Evolutionary conservation across 2,113 vertebrate species (phyloP).

Genomic region (Amblyopsis rosae): DNA sequence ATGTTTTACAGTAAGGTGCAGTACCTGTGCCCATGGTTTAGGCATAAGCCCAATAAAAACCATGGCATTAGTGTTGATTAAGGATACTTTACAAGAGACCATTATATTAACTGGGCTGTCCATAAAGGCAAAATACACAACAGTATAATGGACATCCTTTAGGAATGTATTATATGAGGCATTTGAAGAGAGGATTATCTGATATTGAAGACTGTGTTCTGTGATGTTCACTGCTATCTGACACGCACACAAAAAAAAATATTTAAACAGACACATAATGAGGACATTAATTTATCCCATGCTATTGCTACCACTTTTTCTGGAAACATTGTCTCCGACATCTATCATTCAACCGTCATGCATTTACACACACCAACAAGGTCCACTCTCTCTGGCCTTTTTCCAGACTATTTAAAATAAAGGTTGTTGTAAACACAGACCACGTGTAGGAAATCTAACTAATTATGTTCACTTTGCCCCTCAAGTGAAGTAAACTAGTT

Average conservation of each 20-base stretch:
- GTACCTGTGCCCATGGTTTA: constrained; percentile 23
- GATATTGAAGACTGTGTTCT: background rate
- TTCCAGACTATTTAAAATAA: background rate
- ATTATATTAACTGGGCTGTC: background rate
- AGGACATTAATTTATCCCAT: background rate
- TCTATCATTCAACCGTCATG: constrained; percentile 60
- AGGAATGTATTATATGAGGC: background rate
- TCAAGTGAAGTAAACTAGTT: constrained; percentile 34
- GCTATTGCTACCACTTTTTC: constrained; percentile 47
- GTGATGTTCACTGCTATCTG: constrained; percentile 25
- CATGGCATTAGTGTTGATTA: constrained; percentile 18
- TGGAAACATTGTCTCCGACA: constrained; percentile 48
- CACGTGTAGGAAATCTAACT: constrained; percentile 8
- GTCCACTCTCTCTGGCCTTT: constrained; percentile 27
- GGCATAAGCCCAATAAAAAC: constrained; percentile 32
- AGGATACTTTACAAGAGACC: background rate
- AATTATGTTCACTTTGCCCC: constrained; percentile 32
- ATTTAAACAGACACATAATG: background rate
- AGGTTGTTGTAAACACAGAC: background rate
- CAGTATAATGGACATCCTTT: background rate
- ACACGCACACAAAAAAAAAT: constrained; percentile 17
- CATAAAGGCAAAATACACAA: background rate
- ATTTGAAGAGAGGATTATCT: background rate
- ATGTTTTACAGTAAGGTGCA: constrained; percentile 43
- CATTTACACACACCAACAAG: constrained; percentile 44